Percentiles rank a stretch among this genome's conserved stretches.
Conservation (phyloP, 2,797 vertebrate species). For the Pempheris klunzingeri region DNA sequence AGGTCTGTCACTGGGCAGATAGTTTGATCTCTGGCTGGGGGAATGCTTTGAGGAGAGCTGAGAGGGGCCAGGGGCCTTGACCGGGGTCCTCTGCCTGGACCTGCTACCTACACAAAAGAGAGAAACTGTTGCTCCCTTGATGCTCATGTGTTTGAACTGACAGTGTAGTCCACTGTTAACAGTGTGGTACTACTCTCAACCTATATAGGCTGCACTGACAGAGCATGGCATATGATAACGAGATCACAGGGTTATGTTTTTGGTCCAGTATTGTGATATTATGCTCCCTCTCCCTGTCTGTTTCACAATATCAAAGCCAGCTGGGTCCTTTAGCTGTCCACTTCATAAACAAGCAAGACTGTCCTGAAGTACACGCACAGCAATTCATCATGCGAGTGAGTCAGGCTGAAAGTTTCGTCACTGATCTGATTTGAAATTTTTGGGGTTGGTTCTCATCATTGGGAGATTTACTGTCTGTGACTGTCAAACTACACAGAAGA, state of each 20-base stretch:
- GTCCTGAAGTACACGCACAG: conserved; percentile 64
- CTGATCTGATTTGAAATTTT: conserved; percentile 57
- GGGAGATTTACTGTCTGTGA: conserved; percentile 58
- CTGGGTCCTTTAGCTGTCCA: conserved; percentile 77
- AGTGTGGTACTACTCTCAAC: conserved; percentile 53
- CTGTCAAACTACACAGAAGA: conserved; percentile 36
- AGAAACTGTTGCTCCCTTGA: conserved; percentile 70
- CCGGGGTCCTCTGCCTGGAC: conserved; percentile 68
- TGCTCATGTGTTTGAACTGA: conserved; percentile 73
- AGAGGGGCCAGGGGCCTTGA: conserved; percentile 73
- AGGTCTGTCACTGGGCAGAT: conserved; percentile 91
- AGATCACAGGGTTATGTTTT: conserved; percentile 64
- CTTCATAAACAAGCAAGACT: conserved; percentile 76
- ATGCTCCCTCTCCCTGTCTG: conserved; percentile 49
- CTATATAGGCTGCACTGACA: conserved; percentile 53
- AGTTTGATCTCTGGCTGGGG: conserved; percentile 92
- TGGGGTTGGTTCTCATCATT: conserved; percentile 46
- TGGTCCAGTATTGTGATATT: conserved; percentile 53
- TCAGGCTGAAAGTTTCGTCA: conserved; percentile 64
- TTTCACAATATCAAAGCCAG: conserved; percentile 80
- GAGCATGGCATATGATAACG: conserved; percentile 59
- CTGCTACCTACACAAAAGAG: conserved; percentile 73
- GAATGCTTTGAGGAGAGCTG: conserved; percentile 91
- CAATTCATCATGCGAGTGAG: conserved; percentile 69
- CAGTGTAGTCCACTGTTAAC: conserved; percentile 62